A percentile compares a stretch with the other conserved stretches of the same genome.
phyloP scores from a whole-genome alignment of 23 tunicate species.

The Ascidia mentula region DNA sequence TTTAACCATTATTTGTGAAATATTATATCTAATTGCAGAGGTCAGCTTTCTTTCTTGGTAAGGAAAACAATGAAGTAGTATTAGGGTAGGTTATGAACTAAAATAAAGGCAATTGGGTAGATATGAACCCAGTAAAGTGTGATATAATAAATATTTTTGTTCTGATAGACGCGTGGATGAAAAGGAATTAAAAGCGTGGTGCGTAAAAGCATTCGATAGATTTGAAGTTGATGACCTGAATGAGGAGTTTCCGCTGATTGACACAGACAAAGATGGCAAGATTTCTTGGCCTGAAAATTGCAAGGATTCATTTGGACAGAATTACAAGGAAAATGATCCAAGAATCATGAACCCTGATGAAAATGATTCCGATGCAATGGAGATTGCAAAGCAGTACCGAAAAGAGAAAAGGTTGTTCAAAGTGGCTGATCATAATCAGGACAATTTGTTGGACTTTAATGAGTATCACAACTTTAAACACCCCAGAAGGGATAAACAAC shows the following conservation, averaged over 20 bases:
- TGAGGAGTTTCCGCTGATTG: conserved; percentile 41
- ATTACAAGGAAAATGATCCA: conserved; percentile 35
- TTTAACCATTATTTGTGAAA: too few relatives aligned
- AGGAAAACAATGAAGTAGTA: too few relatives aligned
- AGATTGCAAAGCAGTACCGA: conserved; percentile 21
- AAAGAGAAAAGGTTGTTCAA: conserved; percentile 56
- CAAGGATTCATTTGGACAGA: conserved; percentile 49
- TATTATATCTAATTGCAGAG: too few relatives aligned
- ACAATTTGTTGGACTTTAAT: conserved; percentile 18
- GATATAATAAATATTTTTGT: too few relatives aligned
- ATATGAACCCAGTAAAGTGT: too few relatives aligned
- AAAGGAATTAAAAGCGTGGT: conserved; percentile 60
- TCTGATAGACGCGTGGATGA: conserved; percentile 30
- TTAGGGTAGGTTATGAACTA: too few relatives aligned
- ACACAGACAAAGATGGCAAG: conserved; percentile 45
- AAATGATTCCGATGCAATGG: conserved; percentile 27
- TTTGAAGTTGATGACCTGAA: conserved; percentile 66
- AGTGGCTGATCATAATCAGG: conserved; percentile 60
- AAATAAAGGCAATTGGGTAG: too few relatives aligned
- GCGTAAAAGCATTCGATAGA: conserved; percentile 58
- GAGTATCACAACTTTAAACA: conserved; percentile 68
- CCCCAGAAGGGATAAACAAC: conserved; percentile 36
- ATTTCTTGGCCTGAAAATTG: conserved; percentile 61
- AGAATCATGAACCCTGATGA: conserved; percentile 21
- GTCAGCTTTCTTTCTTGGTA: too few relatives aligned